Base-by-base conservation (phyloP, 2,797 vertebrate species). In the Holocentrus rufus region DNA sequence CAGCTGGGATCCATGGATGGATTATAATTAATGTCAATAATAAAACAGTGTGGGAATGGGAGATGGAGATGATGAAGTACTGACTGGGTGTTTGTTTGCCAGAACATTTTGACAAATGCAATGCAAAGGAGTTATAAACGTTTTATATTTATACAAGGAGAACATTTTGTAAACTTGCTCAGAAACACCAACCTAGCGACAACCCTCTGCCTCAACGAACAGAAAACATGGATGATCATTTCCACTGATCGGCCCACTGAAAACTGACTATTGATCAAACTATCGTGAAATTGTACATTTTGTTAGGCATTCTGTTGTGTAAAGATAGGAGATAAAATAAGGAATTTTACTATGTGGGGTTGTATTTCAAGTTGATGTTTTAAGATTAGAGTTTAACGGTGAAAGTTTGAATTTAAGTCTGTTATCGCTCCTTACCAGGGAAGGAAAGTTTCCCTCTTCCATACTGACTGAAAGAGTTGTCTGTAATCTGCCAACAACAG, bases 81-180 rank as follows among this genome's bases (percentile, higher is more conserved):
- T 63, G 86, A 83, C 79, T 79, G 86, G 39, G 13, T 1, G 18
- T 42, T 44, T 20, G 20, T 49, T 89, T 88, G 85, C 82, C 82
- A 75, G 72, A 79, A 70, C 60, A 82, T 76, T 64, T 81, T 77
- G 69, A 79, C 56, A 84, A 84, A 80, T 79, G 50, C 74, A 83
- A 87, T 89, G 85, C 84, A 90, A 90, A 84, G 17, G 72, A 80
- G 54, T 75, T 70, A 77, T 65, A 69, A 83, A 79, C 46, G 56
- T 64, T 90, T 90, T 93, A 92, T 92, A 91, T 91, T 92, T 91
- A 49, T 90, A 92, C 64, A 76, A 89, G 78, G 82, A 58, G 54
- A 79, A 87, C 69, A 84, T 91, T 90, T 92, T 92, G 74, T 91
- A 89, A 89, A 85, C 58, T 36, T 46, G 75, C 83, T 88, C 89